Evolutionary conservation across 1,140 invertebrate genomes (phyloP).

Genomic region (Drosophila pseudoananassae): DNA sequence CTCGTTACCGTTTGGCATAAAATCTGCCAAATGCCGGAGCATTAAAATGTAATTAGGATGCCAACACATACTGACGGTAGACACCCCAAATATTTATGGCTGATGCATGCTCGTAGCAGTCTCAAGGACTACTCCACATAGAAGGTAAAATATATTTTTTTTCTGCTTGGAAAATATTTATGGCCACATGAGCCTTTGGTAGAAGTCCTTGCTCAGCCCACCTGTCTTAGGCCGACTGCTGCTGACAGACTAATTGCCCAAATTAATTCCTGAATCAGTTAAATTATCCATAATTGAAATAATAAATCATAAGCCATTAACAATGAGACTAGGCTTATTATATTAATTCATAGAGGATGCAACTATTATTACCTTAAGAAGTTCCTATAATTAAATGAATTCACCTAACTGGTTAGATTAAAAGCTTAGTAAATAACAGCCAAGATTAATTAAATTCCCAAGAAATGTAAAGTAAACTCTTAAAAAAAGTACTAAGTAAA

Average conservation of each 20-base stretch:
- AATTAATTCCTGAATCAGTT: conserved; percentile 16
- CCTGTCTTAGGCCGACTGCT: conserved; percentile 15
- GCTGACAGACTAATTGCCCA: conserved; percentile 26
- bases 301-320: conserved; percentile 2
- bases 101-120: conserved; percentile 35
- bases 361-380: too few relatives aligned
- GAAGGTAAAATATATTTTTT: conserved; percentile 7
- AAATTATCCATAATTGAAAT: conserved; percentile 23
- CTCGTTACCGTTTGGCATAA: conserved; percentile 48
- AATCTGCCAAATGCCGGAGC: conserved; percentile 37
- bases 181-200: conserved; percentile 1
- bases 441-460: not conserved
- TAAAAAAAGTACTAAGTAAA: not conserved
- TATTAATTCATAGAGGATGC: not conserved
- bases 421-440: not conserved
- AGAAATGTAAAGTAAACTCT: not conserved
- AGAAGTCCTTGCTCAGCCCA: conserved; percentile 10
- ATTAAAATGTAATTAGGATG: conserved; percentile 66
- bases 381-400: not conserved
- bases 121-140: conserved; percentile 21
- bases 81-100: conserved; percentile 44
- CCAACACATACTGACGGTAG: conserved; percentile 22
- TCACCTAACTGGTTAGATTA: not conserved
- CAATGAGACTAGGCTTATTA: not conserved
- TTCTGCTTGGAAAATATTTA: conserved; percentile 26